Conservation (phyloP, 2,113 vertebrate genomes). For the Parus major region DNA sequence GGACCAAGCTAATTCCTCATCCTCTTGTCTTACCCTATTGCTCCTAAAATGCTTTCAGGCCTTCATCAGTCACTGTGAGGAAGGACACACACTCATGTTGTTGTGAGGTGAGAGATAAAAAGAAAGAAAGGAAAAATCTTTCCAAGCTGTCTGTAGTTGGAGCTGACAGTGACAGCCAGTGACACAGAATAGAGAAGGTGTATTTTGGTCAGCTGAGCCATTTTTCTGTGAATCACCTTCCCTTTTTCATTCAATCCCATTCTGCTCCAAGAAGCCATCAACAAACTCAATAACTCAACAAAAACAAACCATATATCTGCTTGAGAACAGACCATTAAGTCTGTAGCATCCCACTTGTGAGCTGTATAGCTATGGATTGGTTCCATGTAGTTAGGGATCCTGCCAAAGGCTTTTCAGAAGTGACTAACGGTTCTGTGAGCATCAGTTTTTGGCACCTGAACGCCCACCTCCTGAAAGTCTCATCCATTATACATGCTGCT, state of each 20-base stretch:
- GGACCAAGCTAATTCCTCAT: background rate
- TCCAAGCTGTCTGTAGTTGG: background rate
- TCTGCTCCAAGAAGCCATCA: constrained; percentile 62
- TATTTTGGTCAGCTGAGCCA: constrained; percentile 37
- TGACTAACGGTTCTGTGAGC: constrained; percentile 58
- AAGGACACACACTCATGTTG: background rate
- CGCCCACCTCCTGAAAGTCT: constrained; percentile 45
- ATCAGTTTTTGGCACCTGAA: constrained; percentile 62
- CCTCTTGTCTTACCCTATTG: background rate
- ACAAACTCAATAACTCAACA: constrained; percentile 63
- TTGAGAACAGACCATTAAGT: constrained; percentile 45
- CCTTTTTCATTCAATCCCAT: constrained; percentile 54
- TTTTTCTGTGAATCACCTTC: constrained; percentile 60
- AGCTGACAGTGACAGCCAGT: background rate
- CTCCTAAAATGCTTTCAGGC: background rate
- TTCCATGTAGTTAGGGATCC: constrained; percentile 59
- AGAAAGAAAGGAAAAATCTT: background rate
- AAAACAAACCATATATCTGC: constrained; percentile 65
- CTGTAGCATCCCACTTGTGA: constrained; percentile 46
- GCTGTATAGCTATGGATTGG: constrained; percentile 41
- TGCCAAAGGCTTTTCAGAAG: constrained; percentile 61
- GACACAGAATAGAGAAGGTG: background rate
- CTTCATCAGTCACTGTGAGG: background rate
- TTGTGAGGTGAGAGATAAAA: background rate
- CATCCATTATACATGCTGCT: constrained; percentile 60